Percentiles rank a stretch among this genome's conserved stretches.
phyloP scores from a whole-genome alignment of 2,888 invertebrate genomes.

The Thera obeliscata region DNA sequence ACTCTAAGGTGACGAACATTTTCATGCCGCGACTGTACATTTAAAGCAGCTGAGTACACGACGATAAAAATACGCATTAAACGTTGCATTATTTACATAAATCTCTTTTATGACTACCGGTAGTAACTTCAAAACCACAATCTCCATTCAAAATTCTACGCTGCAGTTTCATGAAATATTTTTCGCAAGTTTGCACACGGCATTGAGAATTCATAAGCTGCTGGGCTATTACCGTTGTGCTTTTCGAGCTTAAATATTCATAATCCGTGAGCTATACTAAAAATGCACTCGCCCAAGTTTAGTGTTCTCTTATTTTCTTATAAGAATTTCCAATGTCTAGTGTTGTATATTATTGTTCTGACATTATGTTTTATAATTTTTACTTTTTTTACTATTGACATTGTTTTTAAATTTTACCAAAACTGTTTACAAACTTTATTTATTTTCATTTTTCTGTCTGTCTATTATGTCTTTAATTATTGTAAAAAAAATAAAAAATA shows the following conservation, averaged over 20 bases:
- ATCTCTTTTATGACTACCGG: slow-evolving; percentile 9
- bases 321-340: neutral
- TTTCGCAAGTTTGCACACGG: slow-evolving; percentile 13
- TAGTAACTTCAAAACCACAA: slow-evolving; percentile 10
- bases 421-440: no score
- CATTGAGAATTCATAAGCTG: slow-evolving; percentile 34
- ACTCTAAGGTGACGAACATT: no score
- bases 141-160: slow-evolving; percentile 5
- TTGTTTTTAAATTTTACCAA: no score
- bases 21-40: no score
- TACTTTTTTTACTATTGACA: no score
- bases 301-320: neutral
- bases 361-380: no score
- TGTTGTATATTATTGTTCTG: neutral
- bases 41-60: neutral
- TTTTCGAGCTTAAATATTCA: slow-evolving; percentile 29
- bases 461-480: no score
- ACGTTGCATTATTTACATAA: slow-evolving; percentile 10
- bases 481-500: no score
- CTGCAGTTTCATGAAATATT: slow-evolving; percentile 24
- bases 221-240: slow-evolving; percentile 20
- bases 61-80: slow-evolving; percentile 5
- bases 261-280: slow-evolving; percentile 12
- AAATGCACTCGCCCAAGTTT: slow-evolving; percentile 6
- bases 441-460: no score